Percentiles rank a stretch among this genome's conserved stretches.
Evolutionary conservation across 2,888 invertebrate species (phyloP).

Genomic region (Sisyra nigra): DNA sequence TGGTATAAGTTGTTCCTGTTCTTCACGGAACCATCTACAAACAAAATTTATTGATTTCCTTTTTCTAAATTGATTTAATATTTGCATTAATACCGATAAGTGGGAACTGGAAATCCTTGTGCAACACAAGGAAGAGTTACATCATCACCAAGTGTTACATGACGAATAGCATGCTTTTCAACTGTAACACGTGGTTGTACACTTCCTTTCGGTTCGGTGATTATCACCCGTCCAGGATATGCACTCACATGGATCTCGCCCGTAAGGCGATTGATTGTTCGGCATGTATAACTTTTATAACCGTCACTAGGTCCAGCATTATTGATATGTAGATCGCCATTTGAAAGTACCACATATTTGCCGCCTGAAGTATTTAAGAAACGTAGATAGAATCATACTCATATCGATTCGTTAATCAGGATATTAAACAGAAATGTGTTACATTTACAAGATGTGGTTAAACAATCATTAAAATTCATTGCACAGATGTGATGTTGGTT

Average conservation of each 20-base stretch:
- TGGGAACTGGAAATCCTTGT: constrained; percentile 67
- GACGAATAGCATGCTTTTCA: constrained; percentile 50
- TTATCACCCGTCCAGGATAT: constrained; percentile 47
- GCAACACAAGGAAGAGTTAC: constrained; percentile 63
- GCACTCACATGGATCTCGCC: constrained; percentile 39
- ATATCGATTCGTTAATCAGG: too few relatives aligned
- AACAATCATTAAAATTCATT: too few relatives aligned
- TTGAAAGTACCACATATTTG: constrained; percentile 62
- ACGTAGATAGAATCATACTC: too few relatives aligned
- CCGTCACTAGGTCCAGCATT: constrained; percentile 63
- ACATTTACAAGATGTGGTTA: too few relatives aligned
- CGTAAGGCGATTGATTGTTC: constrained; percentile 66
- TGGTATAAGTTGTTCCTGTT: constrained; percentile 48
- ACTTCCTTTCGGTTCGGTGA: constrained; percentile 58
- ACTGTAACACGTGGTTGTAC: constrained; percentile 58
- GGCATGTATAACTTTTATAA: constrained; percentile 64
- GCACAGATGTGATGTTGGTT: too few relatives aligned
- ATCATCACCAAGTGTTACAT: constrained; percentile 53
- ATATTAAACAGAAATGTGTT: too few relatives aligned
- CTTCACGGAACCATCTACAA: constrained; percentile 57
- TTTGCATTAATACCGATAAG: constrained; percentile 39
- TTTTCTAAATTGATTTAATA: not conserved
- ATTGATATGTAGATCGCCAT: constrained; percentile 72
- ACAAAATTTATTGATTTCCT: not conserved
- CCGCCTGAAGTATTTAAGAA: constrained; percentile 24